Evolutionary conservation across 37 sponge, comb jelly and placozoan genomes (phyloP), one percentile per base, ranked within the genome.

Genomic region (Hexactinellida sp.): DNA sequence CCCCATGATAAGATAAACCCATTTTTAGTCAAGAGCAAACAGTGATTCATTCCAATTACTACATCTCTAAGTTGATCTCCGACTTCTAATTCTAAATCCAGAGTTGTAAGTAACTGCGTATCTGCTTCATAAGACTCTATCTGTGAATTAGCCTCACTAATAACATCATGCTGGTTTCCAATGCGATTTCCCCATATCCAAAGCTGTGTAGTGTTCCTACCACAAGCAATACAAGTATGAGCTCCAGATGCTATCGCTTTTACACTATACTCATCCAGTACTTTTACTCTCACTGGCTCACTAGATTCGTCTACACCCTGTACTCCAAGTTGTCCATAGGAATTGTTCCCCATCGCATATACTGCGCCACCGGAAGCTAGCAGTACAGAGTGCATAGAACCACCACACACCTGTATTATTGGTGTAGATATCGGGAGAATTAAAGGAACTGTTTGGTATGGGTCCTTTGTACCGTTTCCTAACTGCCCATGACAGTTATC

Each of bases 201-300:
- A 7, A 63, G 76, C 30, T 63, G 76, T n/a, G 76, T 63, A 41
- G 47, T 13, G 13, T 63, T 63, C 13, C 76, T 23, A 32, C 76
- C 76, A 63, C 76, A 63, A 63, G 76, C 76, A 63, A 63, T 23
- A 63, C 76, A 63, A 28, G 76, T 63, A 28, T 63, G 76, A 32
- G 76, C 34, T 32, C 76, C 76, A 25, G 76, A 63, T 25, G 76
- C 76, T 63, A 63, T 63, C 25, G 30, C 76, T 7, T 21, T 3
- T 10, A 63, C 76, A 3, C 30, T 63, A 63, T 63, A 63, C 76
- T 63, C 76, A 7, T 5, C 5, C 5, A 63, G 34, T 10, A 63
- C 13, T 28, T 63, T 1, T 63, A 63, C 76, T 63, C 76, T 63
- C 3, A 63, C 76, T 3, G 76, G 76, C 30, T 63, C 76, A 28